Base-by-base conservation (phyloP, 2,113 vertebrate genomes). In the Pelobates fuscus region DNA sequence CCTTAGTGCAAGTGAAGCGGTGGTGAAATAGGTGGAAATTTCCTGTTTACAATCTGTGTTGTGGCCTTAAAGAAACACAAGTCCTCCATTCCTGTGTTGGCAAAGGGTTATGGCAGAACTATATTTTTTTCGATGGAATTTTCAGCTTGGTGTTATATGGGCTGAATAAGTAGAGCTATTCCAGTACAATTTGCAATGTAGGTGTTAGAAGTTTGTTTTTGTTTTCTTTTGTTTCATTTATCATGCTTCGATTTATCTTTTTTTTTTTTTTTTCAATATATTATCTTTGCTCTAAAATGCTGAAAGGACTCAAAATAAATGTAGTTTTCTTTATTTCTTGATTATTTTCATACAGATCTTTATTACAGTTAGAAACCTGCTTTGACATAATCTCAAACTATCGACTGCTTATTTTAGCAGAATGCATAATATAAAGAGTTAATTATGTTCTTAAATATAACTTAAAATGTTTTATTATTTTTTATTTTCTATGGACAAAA, bases 61-160 rank as follows among this genome's bases (percentile, higher is more conserved):
- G 81, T 83, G 82, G 82, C 82, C 83, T 86, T 88, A 78, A 81
- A 75, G 68, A 78, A 64, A 82, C 65, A 60, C 15, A 66, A 77
- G 65, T 61, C 73, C 73, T 77, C 73, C 70, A 21, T 75, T 69
- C 57, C 3, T 32, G 80, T 77, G 69, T 71, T 70, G 61, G 82
- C 78, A 82, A 37, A 83, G 72, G 46, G 67, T 77, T 79, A 78
- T 77, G 69, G 81, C 79, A 80, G 79, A 85, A 81, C 69, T 67
- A 73, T 60, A 61, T 61, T 6, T 37, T 68, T 68, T 68, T 30
- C 20, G 58, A 37, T 61, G 72, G 49, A 66, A 78, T 27, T 37
- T 73, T 74, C 70, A 59, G 46, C 70, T 32, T 32, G 18, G 66
- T 68, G 77, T 69, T 71, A 29, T 72, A 71, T 6, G 62, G 57